These are phyloP conservation scores for Forbesichthys agassizii DNA, from an alignment of 2,113 vertebrate species.

Conservation along the genomic window DNA sequence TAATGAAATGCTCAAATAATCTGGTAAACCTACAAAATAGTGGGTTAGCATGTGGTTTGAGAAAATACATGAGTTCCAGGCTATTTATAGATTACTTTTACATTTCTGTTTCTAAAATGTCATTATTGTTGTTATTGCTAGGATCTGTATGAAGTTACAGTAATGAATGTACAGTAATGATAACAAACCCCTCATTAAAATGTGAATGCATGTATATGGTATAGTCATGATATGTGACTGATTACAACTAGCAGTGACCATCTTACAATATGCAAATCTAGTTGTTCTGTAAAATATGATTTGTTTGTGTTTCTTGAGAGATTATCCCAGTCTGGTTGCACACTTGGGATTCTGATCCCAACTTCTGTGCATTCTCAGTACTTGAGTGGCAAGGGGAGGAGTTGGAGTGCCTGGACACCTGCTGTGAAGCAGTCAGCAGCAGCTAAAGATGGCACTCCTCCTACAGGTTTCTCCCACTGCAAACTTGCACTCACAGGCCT, in stretches of 20 bases:
- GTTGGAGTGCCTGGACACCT: slow-evolving; percentile 59
- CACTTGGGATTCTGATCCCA: slow-evolving; percentile 29
- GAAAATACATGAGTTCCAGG: no score
- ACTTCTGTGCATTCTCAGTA: slow-evolving; percentile 31
- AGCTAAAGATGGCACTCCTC: slow-evolving; percentile 42
- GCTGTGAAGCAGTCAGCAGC: slow-evolving; percentile 61
- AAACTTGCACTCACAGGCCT: background rate
- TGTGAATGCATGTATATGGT: no score
- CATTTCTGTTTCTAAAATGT: no score
- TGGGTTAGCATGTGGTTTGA: no score
- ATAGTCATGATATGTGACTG: background rate
- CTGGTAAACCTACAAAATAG: background rate
- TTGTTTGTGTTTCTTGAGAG: slow-evolving; percentile 29
- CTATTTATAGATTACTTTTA: no score
- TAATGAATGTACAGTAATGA: no score
- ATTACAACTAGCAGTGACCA: slow-evolving; percentile 10
- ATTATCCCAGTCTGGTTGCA: background rate
- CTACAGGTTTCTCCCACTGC: slow-evolving; percentile 25
- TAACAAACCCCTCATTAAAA: no score
- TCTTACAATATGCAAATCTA: background rate
- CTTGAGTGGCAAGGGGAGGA: slow-evolving; percentile 58
- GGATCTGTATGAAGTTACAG: no score
- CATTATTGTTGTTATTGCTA: no score
- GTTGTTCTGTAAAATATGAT: slow-evolving; percentile 2
- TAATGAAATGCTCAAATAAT: slow-evolving; percentile 24